Base-by-base conservation (phyloP, 2,797 vertebrate species). In the Lepus oiostolus region DNA sequence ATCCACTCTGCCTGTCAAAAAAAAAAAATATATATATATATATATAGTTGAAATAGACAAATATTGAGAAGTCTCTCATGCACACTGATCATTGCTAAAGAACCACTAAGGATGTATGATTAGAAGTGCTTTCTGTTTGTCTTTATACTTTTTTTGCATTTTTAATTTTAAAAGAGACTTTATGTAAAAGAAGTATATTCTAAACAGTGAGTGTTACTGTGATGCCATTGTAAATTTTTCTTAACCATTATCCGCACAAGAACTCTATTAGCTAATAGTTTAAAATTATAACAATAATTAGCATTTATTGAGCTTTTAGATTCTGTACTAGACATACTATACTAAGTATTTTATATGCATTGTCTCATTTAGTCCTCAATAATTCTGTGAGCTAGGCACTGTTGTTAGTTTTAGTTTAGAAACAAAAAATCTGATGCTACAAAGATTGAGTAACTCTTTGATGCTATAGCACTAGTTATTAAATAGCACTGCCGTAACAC, bases 171-270 rank as follows among this genome's bases (percentile, higher is more conserved):
- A 76, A 68, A 52, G 11, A 42, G 38, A 70, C 28, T 84, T 77
- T 84, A 63, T 67, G 2, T 22, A 52, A 90, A 94, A 72, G 62
- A 91, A 92, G 28, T 71, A 6, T n/a, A 80, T 88, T 71, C 10
- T 88, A 42, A 83, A 79, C 38, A 95, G 60, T 91, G 77, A 63
- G 70, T 93, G 21, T 63, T 88, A 42, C 52, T 80, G 47, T 91
- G 50, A 75, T 88, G 62, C 21, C 32, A 16, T n/a, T 67, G 13
- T 74, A 81, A 32, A 65, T 88, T 75, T 88, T 79, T 79, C 47
- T 89, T 54, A 79, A 30, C 1, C 32, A 12, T 58, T 65, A 13
- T 76, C 70, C 65, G 11, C 83, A 1, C 21, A 63, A 79, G 79
- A 88, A 84, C 32, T 70, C 24, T 92, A 24, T 67, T 88, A 63